These are phyloP conservation scores for Anthoscopus minutus DNA, from an alignment of 2,113 vertebrate species.

Conservation along the genomic window DNA sequence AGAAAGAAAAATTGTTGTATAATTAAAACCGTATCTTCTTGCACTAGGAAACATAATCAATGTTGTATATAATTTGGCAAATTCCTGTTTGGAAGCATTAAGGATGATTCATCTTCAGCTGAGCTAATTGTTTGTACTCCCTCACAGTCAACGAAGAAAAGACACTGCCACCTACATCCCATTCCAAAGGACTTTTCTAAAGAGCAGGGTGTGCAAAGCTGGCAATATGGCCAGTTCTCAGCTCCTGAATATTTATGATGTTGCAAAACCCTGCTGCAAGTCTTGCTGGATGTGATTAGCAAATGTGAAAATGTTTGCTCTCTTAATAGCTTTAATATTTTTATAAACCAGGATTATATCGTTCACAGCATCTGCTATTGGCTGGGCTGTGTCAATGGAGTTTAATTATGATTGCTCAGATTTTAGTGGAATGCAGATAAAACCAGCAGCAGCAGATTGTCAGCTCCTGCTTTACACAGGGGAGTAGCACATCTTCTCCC, in stretches of 20 bases:
- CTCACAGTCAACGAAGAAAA: not conserved
- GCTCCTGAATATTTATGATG: not conserved
- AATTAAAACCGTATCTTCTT: not conserved
- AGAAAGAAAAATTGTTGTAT: not conserved
- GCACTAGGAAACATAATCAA: not conserved
- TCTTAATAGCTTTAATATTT: not conserved
- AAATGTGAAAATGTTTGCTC: not conserved
- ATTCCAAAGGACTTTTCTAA: not conserved
- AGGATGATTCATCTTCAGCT: not conserved
- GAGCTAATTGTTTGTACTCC: constrained; percentile 1
- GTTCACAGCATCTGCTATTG: not conserved
- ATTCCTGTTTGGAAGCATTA: not conserved
- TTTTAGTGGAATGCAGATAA: not conserved
- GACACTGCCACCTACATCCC: not conserved
- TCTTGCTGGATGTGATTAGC: not conserved
- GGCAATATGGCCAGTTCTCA: not conserved
- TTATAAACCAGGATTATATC: not conserved
- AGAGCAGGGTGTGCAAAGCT: not conserved
- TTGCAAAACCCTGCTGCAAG: not conserved
- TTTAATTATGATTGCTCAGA: not conserved
- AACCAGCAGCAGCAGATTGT: not conserved
- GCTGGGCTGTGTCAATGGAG: not conserved
- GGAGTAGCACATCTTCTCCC: not conserved
- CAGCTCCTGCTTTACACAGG: not conserved
- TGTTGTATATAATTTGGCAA: not conserved